Percentiles rank a stretch among this genome's conserved stretches.
phyloP scores from a whole-genome alignment of 2,797 vertebrate species.

The Oryzias sinensis region DNA sequence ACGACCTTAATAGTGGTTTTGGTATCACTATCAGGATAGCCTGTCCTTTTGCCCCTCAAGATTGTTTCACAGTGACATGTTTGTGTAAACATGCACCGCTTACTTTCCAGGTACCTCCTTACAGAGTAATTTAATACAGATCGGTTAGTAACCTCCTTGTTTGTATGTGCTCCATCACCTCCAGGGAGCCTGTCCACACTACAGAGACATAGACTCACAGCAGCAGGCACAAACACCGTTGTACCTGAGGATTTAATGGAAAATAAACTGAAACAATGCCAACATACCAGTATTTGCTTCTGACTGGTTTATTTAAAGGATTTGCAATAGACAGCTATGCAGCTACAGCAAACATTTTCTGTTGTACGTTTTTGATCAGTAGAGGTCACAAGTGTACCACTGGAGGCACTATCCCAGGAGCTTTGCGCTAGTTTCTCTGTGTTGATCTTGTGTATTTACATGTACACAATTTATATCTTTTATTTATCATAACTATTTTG shows the following conservation, averaged over 20 bases:
- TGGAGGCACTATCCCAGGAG: background rate
- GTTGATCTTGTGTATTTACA: background rate
- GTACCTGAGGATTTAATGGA: conserved; percentile 40
- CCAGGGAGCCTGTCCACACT: conserved; percentile 36
- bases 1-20: conserved; percentile 11
- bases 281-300: conserved; percentile 17
- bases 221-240: conserved; percentile 44
- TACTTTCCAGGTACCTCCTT: conserved; percentile 22
- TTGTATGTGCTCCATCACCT: conserved; percentile 30
- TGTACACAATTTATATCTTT: background rate
- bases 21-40: conserved; percentile 10
- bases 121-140: conserved; percentile 19
- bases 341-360: background rate
- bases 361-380: conserved; percentile 45
- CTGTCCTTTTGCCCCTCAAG: conserved; percentile 17
- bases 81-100: conserved; percentile 2
- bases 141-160: conserved; percentile 18
- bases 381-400: conserved; percentile 50
- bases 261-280: conserved; percentile 54
- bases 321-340: background rate
- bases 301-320: background rate
- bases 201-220: conserved; percentile 35
- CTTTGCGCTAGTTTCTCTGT: no score
- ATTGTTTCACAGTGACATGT: conserved; percentile 6
- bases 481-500: background rate